phyloP scores from a whole-genome alignment of 1,140 invertebrate species.

The Micrasema minimum region DNA sequence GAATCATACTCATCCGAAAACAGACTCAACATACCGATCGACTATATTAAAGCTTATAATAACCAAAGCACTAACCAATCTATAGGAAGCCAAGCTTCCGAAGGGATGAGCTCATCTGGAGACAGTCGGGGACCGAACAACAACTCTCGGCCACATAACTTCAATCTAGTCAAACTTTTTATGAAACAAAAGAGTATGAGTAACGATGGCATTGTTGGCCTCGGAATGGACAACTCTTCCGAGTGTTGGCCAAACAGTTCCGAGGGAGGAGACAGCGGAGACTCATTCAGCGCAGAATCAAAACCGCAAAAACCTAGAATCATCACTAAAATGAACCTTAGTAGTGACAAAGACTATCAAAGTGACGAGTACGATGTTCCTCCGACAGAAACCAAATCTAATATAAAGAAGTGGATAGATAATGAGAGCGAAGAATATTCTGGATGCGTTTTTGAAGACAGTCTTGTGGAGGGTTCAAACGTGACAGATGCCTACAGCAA shows the following conservation, averaged over 20 bases:
- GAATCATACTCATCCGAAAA: conserved; percentile 67
- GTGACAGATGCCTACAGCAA: conserved; percentile 40
- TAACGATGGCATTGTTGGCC: conserved; percentile 73
- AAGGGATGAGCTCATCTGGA: conserved; percentile 68
- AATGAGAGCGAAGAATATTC: conserved; percentile 49
- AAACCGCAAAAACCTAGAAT: conserved; percentile 36
- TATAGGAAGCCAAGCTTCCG: conserved; percentile 67
- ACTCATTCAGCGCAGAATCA: conserved; percentile 50
- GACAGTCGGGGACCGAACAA: conserved; percentile 60
- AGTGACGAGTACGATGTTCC: conserved; percentile 46
- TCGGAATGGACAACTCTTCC: conserved; percentile 73
- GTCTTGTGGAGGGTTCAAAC: conserved; percentile 54
- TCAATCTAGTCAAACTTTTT: conserved; percentile 88
- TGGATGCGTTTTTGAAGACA: conserved; percentile 56
- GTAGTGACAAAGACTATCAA: conserved; percentile 48
- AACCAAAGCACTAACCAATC: conserved; percentile 61
- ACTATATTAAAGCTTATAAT: conserved; percentile 74
- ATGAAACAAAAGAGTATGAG: conserved; percentile 90
- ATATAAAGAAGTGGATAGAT: conserved; percentile 48
- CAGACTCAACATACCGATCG: conserved; percentile 63
- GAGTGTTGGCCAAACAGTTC: conserved; percentile 71
- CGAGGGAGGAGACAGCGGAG: conserved; percentile 61
- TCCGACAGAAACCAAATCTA: conserved; percentile 43
- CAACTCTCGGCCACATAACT: conserved; percentile 66
- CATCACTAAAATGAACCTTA: conserved; percentile 42